A percentile compares a stretch with the other conserved stretches of the same genome.
phyloP scores from a whole-genome alignment of 2,797 vertebrate genomes.

The Ctenopoma multispine region DNA sequence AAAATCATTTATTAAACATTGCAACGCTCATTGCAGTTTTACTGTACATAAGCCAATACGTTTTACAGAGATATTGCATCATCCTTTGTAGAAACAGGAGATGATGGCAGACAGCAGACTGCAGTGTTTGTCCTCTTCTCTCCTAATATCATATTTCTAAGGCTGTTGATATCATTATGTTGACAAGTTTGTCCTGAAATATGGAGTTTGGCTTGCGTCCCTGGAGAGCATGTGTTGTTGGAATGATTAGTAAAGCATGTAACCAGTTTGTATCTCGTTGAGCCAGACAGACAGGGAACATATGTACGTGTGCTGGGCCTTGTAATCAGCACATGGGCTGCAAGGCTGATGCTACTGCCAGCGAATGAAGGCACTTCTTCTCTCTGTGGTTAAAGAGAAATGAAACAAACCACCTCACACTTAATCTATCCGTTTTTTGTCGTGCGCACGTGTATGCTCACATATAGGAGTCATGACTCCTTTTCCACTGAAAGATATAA shows the following conservation, averaged over 20 bases:
- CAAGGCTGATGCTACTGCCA: conserved; percentile 43
- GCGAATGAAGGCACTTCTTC: conserved; percentile 10
- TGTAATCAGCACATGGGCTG: conserved; percentile 73
- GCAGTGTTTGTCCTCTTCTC: conserved; percentile 37
- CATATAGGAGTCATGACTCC: conserved; percentile 32
- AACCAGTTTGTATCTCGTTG: conserved; percentile 63
- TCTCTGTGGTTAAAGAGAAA: conserved; percentile 16
- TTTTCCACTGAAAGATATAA: conserved; percentile 25
- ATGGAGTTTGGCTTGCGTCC: conserved; percentile 60
- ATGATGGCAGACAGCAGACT: conserved; percentile 16
- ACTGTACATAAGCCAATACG: not conserved
- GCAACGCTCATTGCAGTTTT: not conserved
- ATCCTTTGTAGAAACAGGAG: conserved; percentile 3
- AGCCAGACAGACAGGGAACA: conserved; percentile 72
- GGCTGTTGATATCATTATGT: conserved; percentile 49
- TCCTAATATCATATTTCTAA: conserved; percentile 45
- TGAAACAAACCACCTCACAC: conserved; percentile 22
- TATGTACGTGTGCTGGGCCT: conserved; percentile 71
- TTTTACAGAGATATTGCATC: no score
- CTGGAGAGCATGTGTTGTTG: conserved; percentile 65
- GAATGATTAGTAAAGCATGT: conserved; percentile 73
- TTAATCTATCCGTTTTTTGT: conserved; percentile 3
- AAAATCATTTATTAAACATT: not conserved
- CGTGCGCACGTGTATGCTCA: conserved; percentile 8
- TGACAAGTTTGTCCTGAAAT: conserved; percentile 55